These are phyloP conservation scores for Melieria crassipennis DNA, from an alignment of 2,888 invertebrate species.

Conservation along the genomic window DNA sequence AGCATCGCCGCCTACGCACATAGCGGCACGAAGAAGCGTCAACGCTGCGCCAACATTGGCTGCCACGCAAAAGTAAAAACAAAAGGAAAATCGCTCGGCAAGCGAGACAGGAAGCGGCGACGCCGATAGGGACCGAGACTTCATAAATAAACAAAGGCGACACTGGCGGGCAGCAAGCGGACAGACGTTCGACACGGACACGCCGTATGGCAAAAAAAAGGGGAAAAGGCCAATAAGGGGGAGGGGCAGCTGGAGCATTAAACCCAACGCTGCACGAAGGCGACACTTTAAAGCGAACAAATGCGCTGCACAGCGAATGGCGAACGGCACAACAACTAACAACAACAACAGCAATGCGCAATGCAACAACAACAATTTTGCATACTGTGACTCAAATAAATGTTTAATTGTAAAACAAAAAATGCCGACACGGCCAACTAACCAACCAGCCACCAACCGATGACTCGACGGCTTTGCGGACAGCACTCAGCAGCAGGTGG, in stretches of 20 bases:
- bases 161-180: conserved; percentile 5
- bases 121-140: conserved; percentile 10
- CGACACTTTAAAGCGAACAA: conserved; percentile 17
- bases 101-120: neutral
- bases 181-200: neutral
- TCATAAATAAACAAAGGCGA: conserved; percentile 37
- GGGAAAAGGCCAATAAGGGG: neutral
- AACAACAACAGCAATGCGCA: neutral
- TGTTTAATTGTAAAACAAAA: neutral
- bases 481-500: neutral
- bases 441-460: no score
- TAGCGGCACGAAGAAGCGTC: conserved; percentile 44
- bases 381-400: conserved; percentile 14
- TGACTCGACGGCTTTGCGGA: neutral
- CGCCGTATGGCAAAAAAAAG: neutral
- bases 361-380: neutral
- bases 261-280: neutral
- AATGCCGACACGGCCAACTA: neutral
- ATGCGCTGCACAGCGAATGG: neutral
- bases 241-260: neutral
- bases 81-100: conserved; percentile 31
- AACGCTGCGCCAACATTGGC: conserved; percentile 24
- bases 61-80: conserved; percentile 31
- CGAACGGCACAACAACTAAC: neutral
- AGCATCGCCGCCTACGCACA: conserved; percentile 46